Evolutionary conservation across 2,113 vertebrate species (phyloP), one percentile per base, ranked within the genome.

Genomic region (Fukomys damarensis): DNA sequence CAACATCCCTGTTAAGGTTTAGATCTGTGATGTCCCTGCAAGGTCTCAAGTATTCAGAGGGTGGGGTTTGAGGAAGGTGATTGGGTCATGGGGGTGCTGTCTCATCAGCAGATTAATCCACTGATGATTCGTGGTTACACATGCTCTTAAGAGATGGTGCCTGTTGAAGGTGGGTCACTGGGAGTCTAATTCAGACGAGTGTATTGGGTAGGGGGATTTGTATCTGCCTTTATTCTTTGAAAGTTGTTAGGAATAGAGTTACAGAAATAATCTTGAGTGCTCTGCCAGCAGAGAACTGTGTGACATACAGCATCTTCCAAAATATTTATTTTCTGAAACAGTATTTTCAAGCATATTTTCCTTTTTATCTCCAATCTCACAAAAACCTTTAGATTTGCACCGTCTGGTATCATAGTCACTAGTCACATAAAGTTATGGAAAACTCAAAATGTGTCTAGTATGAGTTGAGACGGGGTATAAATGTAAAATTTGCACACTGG

Each of bases 181-280:
- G n/a, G 68, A 12, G 10, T 72, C 38, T 41, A 72, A 24, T 20
- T 12, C 20, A 41, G 38, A 72, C 24, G 66, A 10, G 68, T 26
- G 9, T 24, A 41, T 72, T 41, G 41, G 41, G 11, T 41, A 49
- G 46, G 46, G 46, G 46, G 76, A 94, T 93, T 95, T 96, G 65
- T 65, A 38, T 85, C 86, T 91, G 5, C 91, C 32, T 2, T 96
- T 56, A 66, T 87, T 66, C 46, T 94, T 93, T 92, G 83, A 97
- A 87, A 89, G 56, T 41, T 63, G 28, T 68, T 91, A 17, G n/a
- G 58, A 54, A 97, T 66, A 66, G 20, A 63, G 58, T 74, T 92
- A 81, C 35, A 87, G 58, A 93, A 68, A 92, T 19, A 8, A 5
- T 3, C 59, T 54, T 32, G 35, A 52, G 68, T 65, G 76, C 43